Percentiles rank a stretch among this genome's conserved stretches.
phyloP scores from a whole-genome alignment of 2,797 vertebrate species.

The Mastacembelus armatus region DNA sequence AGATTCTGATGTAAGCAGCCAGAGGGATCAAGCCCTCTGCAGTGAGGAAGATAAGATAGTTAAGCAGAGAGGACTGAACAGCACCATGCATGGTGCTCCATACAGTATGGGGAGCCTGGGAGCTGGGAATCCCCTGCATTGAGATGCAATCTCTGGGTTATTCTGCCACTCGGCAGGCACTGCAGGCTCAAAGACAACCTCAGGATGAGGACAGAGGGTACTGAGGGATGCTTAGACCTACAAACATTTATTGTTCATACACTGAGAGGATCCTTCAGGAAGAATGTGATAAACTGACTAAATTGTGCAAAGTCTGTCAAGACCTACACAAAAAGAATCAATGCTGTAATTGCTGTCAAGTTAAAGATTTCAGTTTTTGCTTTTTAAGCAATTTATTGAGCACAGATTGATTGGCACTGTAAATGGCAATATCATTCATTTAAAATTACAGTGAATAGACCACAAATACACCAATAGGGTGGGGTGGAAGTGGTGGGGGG shows the following conservation, averaged over 20 bases:
- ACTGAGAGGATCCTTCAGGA: not conserved
- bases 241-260: constrained; percentile 4
- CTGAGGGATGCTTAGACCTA: constrained; percentile 10
- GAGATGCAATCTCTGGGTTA: constrained; percentile 74
- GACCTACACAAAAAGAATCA: not conserved
- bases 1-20: constrained; percentile 58
- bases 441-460: too few species aligned
- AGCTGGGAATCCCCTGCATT: constrained; percentile 76
- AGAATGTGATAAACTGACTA: not conserved
- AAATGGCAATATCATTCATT: too few species aligned
- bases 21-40: constrained; percentile 66
- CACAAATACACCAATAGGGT: too few species aligned
- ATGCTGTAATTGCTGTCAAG: too few species aligned
- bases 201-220: constrained; percentile 19
- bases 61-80: constrained; percentile 50
- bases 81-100: constrained; percentile 51
- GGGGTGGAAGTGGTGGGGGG: too few species aligned
- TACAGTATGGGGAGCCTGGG: constrained; percentile 43
- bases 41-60: constrained; percentile 69
- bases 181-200: constrained; percentile 43
- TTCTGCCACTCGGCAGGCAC: constrained; percentile 41
- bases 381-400: too few species aligned
- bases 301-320: not conserved
- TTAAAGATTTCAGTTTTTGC: not conserved
- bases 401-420: too few species aligned